Evolutionary conservation across 1,140 invertebrate species (phyloP).

Genomic region (Luehdorfia chinensis): DNA sequence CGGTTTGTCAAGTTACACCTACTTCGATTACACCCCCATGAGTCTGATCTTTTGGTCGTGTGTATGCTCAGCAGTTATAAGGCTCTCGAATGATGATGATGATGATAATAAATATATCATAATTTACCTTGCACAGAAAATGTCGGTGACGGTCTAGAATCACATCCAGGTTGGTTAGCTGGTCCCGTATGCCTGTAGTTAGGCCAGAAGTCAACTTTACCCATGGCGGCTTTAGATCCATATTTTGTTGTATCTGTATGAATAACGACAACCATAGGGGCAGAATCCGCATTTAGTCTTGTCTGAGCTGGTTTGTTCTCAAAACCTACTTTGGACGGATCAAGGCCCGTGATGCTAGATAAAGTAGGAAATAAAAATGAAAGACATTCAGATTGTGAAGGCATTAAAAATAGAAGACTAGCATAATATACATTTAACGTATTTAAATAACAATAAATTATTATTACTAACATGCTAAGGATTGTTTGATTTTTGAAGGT

Average conservation of each 20-base stretch:
- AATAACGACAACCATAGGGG: slow-evolving; percentile 42
- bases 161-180: slow-evolving; percentile 54
- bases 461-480: too few relatives aligned
- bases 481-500: too few relatives aligned
- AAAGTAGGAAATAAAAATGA: slow-evolving; percentile 10
- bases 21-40: too few relatives aligned
- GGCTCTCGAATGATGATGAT: too few relatives aligned
- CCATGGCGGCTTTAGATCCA: slow-evolving; percentile 32
- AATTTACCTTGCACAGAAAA: slow-evolving; percentile 47
- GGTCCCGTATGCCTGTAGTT: slow-evolving; percentile 38
- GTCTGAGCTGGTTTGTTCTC: slow-evolving; percentile 33
- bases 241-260: slow-evolving; percentile 60
- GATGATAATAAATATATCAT: too few relatives aligned
- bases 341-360: slow-evolving; percentile 58
- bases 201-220: slow-evolving; percentile 62
- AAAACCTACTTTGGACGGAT: slow-evolving; percentile 48
- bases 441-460: too few relatives aligned
- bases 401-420: too few relatives aligned
- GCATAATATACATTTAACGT: too few relatives aligned
- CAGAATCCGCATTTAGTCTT: slow-evolving; percentile 43
- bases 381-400: too few relatives aligned
- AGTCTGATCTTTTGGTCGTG: too few relatives aligned
- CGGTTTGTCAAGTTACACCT: too few relatives aligned
- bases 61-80: too few relatives aligned
- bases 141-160: slow-evolving; percentile 18